Percentiles rank a stretch among this genome's conserved stretches.
phyloP scores from a whole-genome alignment of 2,797 vertebrate species.

The Acomys russatus region DNA sequence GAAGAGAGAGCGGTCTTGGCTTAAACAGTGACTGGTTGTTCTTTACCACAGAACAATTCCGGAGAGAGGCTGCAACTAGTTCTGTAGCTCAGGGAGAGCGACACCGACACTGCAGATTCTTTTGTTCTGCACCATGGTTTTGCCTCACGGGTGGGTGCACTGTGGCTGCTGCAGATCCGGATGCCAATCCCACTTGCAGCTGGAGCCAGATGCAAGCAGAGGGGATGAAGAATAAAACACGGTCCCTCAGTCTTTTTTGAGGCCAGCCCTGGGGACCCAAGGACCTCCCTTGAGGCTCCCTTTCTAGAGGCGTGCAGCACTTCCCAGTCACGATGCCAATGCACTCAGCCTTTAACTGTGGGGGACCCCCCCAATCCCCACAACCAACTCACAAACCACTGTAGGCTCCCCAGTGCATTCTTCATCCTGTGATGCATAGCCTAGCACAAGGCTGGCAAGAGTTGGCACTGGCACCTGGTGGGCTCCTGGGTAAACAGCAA shows the following conservation, averaged over 20 bases:
- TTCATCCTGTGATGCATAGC: not conserved
- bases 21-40: not conserved
- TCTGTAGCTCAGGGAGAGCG: not conserved
- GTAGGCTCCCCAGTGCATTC: not conserved
- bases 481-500: accelerated
- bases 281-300: not conserved
- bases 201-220: not conserved
- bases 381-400: not conserved
- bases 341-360: not conserved
- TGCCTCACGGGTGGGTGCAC: not conserved
- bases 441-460: not conserved
- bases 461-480: accelerated
- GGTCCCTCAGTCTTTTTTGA: not conserved
- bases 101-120: not conserved
- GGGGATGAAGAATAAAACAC: not conserved
- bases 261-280: not conserved
- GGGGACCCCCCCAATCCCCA: too few species aligned
- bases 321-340: not conserved
- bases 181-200: not conserved
- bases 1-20: not conserved
- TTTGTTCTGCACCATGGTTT: not conserved
- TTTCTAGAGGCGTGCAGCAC: too few species aligned
- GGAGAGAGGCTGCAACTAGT: not conserved
- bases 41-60: not conserved
- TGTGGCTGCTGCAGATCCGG: not conserved